Conservation (phyloP, 2,113 vertebrate species). For the Canis aureus region DNA sequence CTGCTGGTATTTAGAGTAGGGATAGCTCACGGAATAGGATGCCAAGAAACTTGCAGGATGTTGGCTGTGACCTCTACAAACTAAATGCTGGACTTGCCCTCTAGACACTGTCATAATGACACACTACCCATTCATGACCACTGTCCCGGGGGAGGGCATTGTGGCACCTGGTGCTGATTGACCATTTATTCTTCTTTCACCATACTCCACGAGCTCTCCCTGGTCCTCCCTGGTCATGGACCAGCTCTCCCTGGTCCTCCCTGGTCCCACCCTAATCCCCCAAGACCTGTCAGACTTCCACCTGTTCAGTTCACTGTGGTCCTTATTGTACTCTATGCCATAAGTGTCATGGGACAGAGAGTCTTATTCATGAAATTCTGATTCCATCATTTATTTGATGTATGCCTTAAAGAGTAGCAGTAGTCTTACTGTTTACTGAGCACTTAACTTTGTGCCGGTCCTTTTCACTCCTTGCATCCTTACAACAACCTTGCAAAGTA, state of each 20-base stretch:
- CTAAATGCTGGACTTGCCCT: background rate
- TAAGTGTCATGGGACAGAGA: background rate
- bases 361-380: background rate
- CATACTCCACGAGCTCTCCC: background rate
- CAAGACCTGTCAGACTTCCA: background rate
- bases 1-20: background rate
- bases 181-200: background rate
- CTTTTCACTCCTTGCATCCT: background rate
- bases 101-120: background rate
- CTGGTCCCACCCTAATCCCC: no score
- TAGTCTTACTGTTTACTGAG: background rate
- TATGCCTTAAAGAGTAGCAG: background rate
- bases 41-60: rapidly evolving
- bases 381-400: background rate
- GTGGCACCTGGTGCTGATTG: no score
- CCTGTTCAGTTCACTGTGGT: background rate
- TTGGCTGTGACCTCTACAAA: background rate
- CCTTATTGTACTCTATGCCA: background rate
- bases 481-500: background rate
- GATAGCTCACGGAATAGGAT: background rate
- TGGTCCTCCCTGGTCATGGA: no score
- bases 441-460: background rate
- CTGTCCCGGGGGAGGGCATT: background rate
- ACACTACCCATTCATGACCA: background rate
- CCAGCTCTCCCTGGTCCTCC: background rate